A percentile compares a stretch with the other conserved stretches of the same genome.
Evolutionary conservation across 2,797 vertebrate species (phyloP).

Genomic region (Eulemur albifrons): DNA sequence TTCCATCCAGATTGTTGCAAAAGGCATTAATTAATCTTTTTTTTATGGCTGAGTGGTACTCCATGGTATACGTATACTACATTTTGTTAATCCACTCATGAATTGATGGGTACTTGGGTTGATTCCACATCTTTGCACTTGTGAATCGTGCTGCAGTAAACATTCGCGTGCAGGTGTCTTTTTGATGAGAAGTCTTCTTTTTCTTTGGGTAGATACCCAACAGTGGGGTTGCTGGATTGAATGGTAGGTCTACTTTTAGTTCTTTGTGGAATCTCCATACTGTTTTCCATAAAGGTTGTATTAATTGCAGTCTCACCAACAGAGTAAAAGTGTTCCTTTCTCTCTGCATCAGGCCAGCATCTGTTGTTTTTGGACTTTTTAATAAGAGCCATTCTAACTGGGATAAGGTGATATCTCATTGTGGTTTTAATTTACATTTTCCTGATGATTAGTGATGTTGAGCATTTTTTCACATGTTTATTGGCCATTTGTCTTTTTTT

Average conservation of each 20-base stretch:
- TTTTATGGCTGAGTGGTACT: not conserved
- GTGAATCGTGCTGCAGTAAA: not conserved
- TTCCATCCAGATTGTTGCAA: not conserved
- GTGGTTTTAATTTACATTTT: not conserved
- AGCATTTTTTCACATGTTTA: not conserved
- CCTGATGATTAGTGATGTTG: not conserved
- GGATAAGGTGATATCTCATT: not conserved
- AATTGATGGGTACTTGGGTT: not conserved
- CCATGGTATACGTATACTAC: not conserved
- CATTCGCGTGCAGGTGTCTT: not conserved
- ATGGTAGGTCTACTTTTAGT: not conserved
- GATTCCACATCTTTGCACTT: not conserved
- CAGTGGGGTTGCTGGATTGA: not conserved
- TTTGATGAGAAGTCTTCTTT: not conserved
- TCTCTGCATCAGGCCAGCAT: not conserved
- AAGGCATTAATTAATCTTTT: not conserved
- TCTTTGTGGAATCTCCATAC: not conserved
- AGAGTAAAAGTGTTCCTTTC: not conserved
- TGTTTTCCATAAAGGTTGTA: not conserved
- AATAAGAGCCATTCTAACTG: not conserved
- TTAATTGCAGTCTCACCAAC: not conserved
- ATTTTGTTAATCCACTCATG: not conserved
- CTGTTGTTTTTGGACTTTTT: not conserved
- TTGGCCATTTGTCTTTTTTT: not conserved
- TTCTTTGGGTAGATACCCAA: not conserved